phyloP scores from a whole-genome alignment of 2,797 vertebrate genomes.

The Anabas testudineus region DNA sequence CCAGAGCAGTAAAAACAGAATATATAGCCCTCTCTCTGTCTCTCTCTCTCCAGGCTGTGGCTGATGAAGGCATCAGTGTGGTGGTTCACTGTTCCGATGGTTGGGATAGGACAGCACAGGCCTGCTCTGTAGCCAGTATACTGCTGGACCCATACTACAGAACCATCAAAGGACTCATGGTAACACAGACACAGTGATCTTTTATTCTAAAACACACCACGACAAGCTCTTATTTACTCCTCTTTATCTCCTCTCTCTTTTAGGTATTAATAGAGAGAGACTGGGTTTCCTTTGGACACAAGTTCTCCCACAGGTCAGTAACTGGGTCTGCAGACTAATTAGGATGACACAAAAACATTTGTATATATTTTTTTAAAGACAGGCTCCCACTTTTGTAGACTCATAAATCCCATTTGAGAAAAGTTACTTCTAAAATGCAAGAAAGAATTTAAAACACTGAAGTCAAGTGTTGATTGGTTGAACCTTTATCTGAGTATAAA shows the following conservation, averaged over 20 bases:
- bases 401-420: too few relatives aligned
- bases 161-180: constrained; percentile 95
- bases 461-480: too few relatives aligned
- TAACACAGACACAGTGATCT: constrained; percentile 76
- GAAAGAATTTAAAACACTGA: too few relatives aligned
- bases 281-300: constrained; percentile 98
- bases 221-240: neutral
- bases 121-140: constrained; percentile 93
- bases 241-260: neutral
- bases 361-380: neutral
- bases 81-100: constrained; percentile 98
- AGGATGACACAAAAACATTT: neutral
- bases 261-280: constrained; percentile 96
- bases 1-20: too few relatives aligned
- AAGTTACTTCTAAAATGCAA: too few relatives aligned
- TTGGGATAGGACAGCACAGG: constrained; percentile 97
- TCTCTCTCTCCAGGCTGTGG: constrained; percentile 85
- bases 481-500: too few relatives aligned
- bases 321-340: neutral
- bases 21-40: too few relatives aligned
- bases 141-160: constrained; percentile 94
- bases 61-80: constrained; percentile 94
- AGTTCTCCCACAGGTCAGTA: constrained; percentile 96
- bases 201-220: too few relatives aligned
- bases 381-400: too few relatives aligned